A percentile compares a stretch with the other conserved stretches of the same genome.
Conservation (phyloP, 30 jellyfish, hydroid and myxozoan genomes). For the Aurelia sp. region DNA sequence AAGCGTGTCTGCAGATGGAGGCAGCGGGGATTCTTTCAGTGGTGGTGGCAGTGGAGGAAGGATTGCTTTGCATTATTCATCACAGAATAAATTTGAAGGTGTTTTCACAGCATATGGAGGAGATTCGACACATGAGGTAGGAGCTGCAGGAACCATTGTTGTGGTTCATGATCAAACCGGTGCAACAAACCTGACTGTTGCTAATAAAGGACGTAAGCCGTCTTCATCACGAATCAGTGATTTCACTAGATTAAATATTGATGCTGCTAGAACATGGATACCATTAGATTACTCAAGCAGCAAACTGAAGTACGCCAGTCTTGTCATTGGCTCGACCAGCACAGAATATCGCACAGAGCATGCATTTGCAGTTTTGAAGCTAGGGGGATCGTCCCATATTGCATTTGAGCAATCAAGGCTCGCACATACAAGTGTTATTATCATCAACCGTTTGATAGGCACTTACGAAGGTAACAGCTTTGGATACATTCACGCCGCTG, state of each 20-base stretch:
- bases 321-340: constrained; percentile 17
- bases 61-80: constrained; percentile 47
- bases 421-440: constrained; percentile 16
- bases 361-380: constrained; percentile 12
- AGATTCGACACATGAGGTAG: constrained; percentile 49
- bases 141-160: constrained; percentile 71
- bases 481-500: constrained; percentile 59
- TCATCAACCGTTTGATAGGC: constrained; percentile 20
- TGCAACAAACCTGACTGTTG: constrained; percentile 34
- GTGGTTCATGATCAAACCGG: constrained; percentile 11
- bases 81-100: constrained; percentile 37
- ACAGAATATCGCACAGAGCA: constrained; percentile 34
- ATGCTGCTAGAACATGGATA: constrained; percentile 69
- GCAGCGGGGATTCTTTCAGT: constrained; percentile 54
- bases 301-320: constrained; percentile 29
- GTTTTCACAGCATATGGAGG: constrained; percentile 53
- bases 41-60: constrained; percentile 82
- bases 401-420: constrained; percentile 46
- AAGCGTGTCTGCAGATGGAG: constrained; percentile 50
- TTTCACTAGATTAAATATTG: constrained; percentile 26
- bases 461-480: constrained; percentile 34
- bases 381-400: constrained; percentile 64
- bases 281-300: constrained; percentile 12
- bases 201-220: constrained; percentile 55
- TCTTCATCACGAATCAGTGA: constrained; percentile 41